phyloP scores from a whole-genome alignment of 2,797 vertebrate species.

The Leptoclinus maculatus region DNA sequence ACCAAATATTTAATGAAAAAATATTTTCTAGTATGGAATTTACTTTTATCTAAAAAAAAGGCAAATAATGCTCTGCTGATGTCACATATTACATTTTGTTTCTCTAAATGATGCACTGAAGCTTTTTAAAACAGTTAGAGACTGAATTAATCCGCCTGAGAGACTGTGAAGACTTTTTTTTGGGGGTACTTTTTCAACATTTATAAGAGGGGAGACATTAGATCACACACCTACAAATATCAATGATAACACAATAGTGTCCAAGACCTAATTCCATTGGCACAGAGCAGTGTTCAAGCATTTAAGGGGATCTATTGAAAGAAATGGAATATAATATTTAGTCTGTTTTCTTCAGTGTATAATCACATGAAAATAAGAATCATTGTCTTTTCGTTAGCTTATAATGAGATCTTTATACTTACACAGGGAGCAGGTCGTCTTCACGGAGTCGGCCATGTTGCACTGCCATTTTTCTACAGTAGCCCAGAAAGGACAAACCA shows the following conservation, averaged over 20 bases:
- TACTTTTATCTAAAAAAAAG: slow-evolving; percentile 9
- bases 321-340: not conserved
- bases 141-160: not conserved
- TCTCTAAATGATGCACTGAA: not conserved
- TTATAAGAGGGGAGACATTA: not conserved
- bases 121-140: not conserved
- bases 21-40: slow-evolving; percentile 37
- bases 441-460: too few relatives aligned
- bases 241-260: not conserved
- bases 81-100: not conserved
- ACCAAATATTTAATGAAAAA: slow-evolving; percentile 47
- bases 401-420: too few relatives aligned
- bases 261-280: not conserved
- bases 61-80: not conserved
- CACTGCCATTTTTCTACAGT: too few relatives aligned
- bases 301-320: not conserved
- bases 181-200: not conserved
- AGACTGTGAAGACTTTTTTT: not conserved
- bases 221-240: not conserved
- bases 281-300: too few relatives aligned
- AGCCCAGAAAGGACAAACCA: too few relatives aligned
- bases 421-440: too few relatives aligned
- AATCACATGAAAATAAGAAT: too few relatives aligned
- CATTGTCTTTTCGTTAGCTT: too few relatives aligned
- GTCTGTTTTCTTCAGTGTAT: too few relatives aligned